Percentiles rank a stretch among this genome's conserved stretches.
Evolutionary conservation across 2,888 invertebrate species (phyloP).

Genomic region (Pterostichus madidus): DNA sequence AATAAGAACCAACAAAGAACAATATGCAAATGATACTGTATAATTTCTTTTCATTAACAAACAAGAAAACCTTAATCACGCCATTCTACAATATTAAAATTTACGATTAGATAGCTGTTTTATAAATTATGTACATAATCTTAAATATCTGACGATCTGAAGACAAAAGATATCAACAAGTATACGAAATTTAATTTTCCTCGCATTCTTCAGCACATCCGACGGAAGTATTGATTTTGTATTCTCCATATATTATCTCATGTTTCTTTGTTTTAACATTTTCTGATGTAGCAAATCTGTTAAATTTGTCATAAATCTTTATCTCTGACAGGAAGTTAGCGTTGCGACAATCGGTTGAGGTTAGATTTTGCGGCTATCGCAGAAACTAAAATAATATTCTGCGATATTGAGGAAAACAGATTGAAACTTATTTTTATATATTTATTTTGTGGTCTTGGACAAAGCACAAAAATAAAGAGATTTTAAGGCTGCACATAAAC

Average conservation of each 20-base stretch:
- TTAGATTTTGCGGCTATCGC: not conserved
- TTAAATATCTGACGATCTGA: not conserved
- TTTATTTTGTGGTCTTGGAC: not conserved
- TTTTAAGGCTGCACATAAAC: conserved; percentile 3
- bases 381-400: not conserved
- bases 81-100: conserved; percentile 18
- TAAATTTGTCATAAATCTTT: not conserved
- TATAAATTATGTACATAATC: conserved; percentile 8
- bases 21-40: conserved; percentile 37
- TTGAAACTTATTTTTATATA: conserved; percentile 6
- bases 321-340: not conserved
- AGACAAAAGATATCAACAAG: conserved; percentile 24
- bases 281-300: not conserved
- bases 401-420: not conserved
- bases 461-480: not conserved
- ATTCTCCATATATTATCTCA: conserved; percentile 7
- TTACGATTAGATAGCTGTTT: not conserved
- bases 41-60: conserved; percentile 36
- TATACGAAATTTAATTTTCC: conserved; percentile 16
- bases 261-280: not conserved
- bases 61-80: conserved; percentile 5
- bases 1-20: conserved; percentile 22
- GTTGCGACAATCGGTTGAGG: not conserved
- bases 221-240: conserved; percentile 8
- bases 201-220: not conserved